Conservation (phyloP, 2,888 invertebrate genomes). For the Eupithecia dodoneata region DNA sequence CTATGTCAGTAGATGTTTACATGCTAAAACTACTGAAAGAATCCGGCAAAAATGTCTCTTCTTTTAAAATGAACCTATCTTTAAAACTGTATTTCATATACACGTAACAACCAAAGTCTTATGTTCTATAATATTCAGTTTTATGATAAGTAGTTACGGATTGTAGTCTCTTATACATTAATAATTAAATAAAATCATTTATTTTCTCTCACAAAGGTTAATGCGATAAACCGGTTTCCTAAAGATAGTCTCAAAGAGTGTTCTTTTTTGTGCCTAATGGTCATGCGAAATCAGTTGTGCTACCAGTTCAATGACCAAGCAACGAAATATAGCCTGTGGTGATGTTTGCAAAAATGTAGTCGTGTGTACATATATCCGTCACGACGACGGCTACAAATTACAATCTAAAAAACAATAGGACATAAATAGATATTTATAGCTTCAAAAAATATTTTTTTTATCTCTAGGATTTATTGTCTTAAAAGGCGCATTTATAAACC, state of each 20-base stretch:
- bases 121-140: too few relatives aligned
- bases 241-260: background rate
- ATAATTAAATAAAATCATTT: background rate
- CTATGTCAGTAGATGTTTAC: too few relatives aligned
- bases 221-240: background rate
- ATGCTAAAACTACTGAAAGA: too few relatives aligned
- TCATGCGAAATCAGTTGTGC: background rate
- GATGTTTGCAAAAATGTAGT: background rate
- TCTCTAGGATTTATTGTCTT: background rate
- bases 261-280: background rate
- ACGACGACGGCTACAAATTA: background rate
- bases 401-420: background rate
- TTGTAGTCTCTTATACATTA: background rate
- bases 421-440: background rate
- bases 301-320: background rate
- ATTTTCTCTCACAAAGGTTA: constrained; percentile 1
- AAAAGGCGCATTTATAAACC: too few relatives aligned
- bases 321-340: background rate
- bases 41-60: too few relatives aligned
- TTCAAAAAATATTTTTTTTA: background rate
- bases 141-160: background rate
- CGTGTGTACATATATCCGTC: background rate
- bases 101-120: too few relatives aligned
- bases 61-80: too few relatives aligned
- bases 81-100: too few relatives aligned